These are phyloP conservation scores for Lepilemur septentrionalis DNA, from an alignment of 2,797 vertebrate species.

Conservation along the genomic window DNA sequence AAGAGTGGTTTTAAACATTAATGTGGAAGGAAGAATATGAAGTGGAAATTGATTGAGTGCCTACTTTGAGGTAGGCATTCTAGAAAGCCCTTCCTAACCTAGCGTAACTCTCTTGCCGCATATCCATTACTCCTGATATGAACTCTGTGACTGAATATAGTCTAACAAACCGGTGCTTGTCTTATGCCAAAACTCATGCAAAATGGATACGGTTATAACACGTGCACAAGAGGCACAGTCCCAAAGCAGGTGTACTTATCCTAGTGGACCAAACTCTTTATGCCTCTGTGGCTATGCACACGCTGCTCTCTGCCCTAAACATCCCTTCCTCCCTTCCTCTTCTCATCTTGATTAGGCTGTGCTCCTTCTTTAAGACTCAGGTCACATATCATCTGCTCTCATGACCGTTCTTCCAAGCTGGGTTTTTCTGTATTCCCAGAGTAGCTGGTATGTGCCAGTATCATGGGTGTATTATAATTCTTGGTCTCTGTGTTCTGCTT, in stretches of 20 bases:
- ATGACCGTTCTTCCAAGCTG: neutral
- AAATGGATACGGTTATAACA: neutral
- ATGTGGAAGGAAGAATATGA: neutral
- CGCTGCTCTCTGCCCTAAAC: neutral
- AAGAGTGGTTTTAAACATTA: neutral
- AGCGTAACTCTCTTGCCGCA: neutral
- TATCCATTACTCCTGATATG: neutral
- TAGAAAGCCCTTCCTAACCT: neutral
- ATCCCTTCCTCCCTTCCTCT: neutral
- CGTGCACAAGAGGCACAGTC: neutral
- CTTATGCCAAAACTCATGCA: neutral
- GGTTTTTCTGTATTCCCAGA: neutral
- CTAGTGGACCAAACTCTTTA: neutral
- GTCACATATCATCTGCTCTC: neutral
- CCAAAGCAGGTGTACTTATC: fast-evolving
- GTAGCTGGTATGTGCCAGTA: neutral
- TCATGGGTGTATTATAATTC: neutral
- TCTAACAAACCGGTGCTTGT: neutral
- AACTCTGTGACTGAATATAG: neutral
- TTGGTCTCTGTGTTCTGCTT: neutral
- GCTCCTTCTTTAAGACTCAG: neutral
- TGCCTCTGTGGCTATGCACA: neutral
- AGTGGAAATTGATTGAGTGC: neutral
- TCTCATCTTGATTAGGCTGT: neutral
- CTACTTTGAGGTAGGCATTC: neutral